These are phyloP conservation scores for Crotophaga sulcirostris DNA, from an alignment of 2,113 vertebrate species.

Conservation along the genomic window DNA sequence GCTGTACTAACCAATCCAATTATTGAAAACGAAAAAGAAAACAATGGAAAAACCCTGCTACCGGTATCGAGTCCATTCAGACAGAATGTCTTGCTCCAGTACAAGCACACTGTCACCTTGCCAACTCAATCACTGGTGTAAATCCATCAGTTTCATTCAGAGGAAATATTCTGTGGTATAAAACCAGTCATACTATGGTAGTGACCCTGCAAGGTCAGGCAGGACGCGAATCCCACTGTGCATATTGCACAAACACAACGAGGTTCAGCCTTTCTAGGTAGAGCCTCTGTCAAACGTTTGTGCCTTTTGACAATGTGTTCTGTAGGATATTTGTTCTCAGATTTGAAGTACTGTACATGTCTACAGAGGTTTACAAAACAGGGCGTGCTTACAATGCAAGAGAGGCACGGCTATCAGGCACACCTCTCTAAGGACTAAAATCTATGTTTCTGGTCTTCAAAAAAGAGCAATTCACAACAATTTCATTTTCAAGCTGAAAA, in stretches of 20 bases:
- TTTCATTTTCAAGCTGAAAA: not conserved
- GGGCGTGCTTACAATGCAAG: not conserved
- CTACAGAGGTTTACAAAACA: conserved; percentile 1
- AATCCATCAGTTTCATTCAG: not conserved
- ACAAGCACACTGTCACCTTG: not conserved
- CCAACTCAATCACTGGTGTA: not conserved
- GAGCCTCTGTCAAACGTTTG: not conserved
- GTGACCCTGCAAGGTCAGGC: not conserved
- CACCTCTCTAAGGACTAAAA: not conserved
- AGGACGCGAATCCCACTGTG: conserved; percentile 21
- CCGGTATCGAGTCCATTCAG: rapidly evolving
- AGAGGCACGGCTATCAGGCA: not conserved
- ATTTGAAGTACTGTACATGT: not conserved
- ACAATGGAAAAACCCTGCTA: not conserved
- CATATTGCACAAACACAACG: conserved; percentile 34
- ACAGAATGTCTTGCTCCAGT: not conserved
- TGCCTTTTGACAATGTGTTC: conserved; percentile 4
- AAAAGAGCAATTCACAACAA: not conserved
- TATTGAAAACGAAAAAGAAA: not conserved
- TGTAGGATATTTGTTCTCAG: conserved; percentile 70
- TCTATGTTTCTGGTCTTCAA: not conserved
- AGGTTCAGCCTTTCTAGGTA: not conserved
- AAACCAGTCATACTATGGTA: not conserved
- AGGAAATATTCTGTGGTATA: not conserved
- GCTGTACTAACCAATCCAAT: not conserved